A percentile compares a stretch with the other conserved stretches of the same genome.
phyloP scores from a whole-genome alignment of 2,113 vertebrate genomes.

The Tiliqua scincoides region DNA sequence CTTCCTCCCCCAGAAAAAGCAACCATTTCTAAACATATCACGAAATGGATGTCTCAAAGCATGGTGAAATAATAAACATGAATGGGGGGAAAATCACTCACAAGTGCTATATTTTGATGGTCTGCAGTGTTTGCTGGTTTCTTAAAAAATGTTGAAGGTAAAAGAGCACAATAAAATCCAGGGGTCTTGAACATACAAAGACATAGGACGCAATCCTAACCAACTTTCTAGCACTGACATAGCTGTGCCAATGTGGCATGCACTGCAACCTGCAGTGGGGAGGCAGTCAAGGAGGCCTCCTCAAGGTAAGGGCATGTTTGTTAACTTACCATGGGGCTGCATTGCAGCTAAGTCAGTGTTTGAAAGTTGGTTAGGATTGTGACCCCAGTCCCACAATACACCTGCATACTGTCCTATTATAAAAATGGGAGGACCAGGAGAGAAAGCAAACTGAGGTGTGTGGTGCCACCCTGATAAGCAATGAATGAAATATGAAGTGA shows the following conservation, averaged over 20 bases:
- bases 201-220: no score
- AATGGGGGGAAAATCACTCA: no score
- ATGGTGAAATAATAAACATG: neutral
- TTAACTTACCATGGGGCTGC: no score
- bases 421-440: slow-evolving; percentile 47
- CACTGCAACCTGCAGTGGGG: no score
- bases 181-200: slow-evolving; percentile 58
- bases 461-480: slow-evolving; percentile 62
- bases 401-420: slow-evolving; percentile 66
- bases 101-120: slow-evolving; percentile 30
- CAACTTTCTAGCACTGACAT: no score
- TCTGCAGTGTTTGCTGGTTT: slow-evolving; percentile 23
- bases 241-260: no score
- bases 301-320: no score
- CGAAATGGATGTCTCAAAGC: slow-evolving; percentile 2
- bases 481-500: slow-evolving; percentile 67
- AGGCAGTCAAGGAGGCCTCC: no score
- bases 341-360: no score
- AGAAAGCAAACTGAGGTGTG: slow-evolving; percentile 12
- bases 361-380: no score
- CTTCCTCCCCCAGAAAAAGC: slow-evolving; percentile 11
- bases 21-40: slow-evolving; percentile 40
- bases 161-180: slow-evolving; percentile 52
- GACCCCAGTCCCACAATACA: no score
- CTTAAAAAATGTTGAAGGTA: slow-evolving; percentile 31